These are phyloP conservation scores for Platorchestia sp. DNA, from an alignment of 1,140 invertebrate genomes.

Conservation along the genomic window DNA sequence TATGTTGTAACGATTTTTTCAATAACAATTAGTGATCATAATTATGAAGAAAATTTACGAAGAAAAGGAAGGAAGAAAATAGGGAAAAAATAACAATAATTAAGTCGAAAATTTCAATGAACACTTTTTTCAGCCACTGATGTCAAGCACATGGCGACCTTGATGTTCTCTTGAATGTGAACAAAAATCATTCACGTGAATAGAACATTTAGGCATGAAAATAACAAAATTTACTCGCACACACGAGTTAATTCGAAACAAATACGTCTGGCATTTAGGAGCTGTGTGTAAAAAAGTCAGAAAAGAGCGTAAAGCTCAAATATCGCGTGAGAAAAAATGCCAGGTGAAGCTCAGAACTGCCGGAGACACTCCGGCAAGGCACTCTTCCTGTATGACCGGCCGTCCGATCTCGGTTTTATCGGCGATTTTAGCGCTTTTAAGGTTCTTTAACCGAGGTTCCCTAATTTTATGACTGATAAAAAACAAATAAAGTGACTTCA, in stretches of 20 bases:
- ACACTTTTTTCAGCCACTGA: too few species aligned
- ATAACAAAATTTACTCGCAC: background rate
- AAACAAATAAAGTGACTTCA: slow-evolving; percentile 52
- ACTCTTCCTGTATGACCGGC: slow-evolving; percentile 36
- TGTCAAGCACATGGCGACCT: background rate
- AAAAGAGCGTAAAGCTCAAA: slow-evolving; percentile 18
- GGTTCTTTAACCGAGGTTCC: slow-evolving; percentile 48
- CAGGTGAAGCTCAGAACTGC: slow-evolving; percentile 14
- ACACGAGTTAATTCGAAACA: background rate
- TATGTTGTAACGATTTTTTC: background rate
- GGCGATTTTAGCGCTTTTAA: slow-evolving; percentile 50
- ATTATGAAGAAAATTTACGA: too few species aligned
- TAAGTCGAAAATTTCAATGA: too few species aligned
- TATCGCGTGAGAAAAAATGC: slow-evolving; percentile 51
- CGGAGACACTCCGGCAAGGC: slow-evolving; percentile 4
- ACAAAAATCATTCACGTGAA: background rate
- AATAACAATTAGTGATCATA: too few species aligned
- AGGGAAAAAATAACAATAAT: too few species aligned
- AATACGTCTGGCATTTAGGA: slow-evolving; percentile 16
- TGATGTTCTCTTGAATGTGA: background rate
- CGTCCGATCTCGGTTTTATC: slow-evolving; percentile 53
- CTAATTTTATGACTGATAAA: slow-evolving; percentile 55
- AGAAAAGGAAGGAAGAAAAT: too few species aligned
- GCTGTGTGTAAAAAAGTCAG: background rate
- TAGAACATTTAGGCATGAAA: background rate